Evolutionary conservation across 2,113 vertebrate genomes (phyloP).

Genomic region (Anas platyrhynchos): DNA sequence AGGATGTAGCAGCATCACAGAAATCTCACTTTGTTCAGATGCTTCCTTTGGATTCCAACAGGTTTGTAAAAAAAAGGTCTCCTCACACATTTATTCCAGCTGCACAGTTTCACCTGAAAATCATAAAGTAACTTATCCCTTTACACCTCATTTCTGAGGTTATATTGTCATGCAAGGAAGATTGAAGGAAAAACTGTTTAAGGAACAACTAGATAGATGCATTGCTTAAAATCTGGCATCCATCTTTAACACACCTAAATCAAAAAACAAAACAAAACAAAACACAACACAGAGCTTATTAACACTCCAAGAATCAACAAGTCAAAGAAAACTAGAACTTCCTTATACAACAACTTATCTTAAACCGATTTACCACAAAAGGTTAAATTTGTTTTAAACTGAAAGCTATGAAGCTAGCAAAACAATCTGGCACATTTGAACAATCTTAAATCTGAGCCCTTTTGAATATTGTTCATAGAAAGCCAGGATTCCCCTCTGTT

Average conservation of each 20-base stretch:
- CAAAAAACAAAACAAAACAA: background rate
- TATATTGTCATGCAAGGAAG: background rate
- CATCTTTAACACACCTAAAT: background rate
- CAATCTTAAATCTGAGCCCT: background rate
- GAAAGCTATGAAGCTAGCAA: background rate
- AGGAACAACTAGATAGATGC: background rate
- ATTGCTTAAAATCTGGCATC: background rate
- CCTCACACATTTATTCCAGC: background rate
- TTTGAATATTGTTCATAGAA: background rate
- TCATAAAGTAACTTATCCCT: background rate
- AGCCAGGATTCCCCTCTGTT: background rate
- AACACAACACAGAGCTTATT: background rate
- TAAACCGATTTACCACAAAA: background rate
- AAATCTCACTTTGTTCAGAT: background rate
- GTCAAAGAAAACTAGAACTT: background rate
- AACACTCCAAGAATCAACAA: background rate
- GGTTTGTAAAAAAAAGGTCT: background rate
- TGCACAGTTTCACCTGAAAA: background rate
- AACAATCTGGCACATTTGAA: background rate
- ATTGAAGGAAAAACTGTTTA: background rate
- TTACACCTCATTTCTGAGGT: background rate
- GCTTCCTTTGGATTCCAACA: background rate
- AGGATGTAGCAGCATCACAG: background rate
- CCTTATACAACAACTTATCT: background rate
- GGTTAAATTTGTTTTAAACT: background rate